Evolutionary conservation across 2,113 vertebrate species (phyloP).

Genomic region (Promerops cafer): DNA sequence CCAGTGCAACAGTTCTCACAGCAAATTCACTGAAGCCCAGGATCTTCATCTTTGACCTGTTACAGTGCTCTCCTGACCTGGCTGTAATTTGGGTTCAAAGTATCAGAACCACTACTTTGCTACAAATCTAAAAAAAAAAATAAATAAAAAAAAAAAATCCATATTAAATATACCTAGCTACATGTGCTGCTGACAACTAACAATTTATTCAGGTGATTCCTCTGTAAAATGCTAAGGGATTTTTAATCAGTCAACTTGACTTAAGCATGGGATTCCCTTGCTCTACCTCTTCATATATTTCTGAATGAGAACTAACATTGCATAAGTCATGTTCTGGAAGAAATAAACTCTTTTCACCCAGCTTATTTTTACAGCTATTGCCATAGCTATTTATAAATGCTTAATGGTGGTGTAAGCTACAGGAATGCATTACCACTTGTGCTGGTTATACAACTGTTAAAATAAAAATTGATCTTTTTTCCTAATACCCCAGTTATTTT

Average conservation of each 20-base stretch:
- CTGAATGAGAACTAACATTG: neutral
- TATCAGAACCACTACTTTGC: neutral
- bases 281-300: neutral
- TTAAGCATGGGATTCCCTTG: neutral
- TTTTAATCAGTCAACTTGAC: neutral
- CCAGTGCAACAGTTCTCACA: neutral
- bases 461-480: neutral
- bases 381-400: neutral
- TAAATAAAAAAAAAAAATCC: neutral
- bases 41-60: neutral
- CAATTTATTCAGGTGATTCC: neutral
- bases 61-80: neutral
- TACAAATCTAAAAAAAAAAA: neutral
- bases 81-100: neutral
- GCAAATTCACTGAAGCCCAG: neutral
- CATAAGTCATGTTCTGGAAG: neutral
- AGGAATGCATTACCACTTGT: neutral
- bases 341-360: neutral
- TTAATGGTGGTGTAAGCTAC: neutral
- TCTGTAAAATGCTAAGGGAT: neutral
- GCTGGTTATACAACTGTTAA: neutral
- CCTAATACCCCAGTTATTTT: neutral
- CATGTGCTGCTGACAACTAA: neutral
- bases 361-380: neutral
- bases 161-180: neutral